phyloP scores from a whole-genome alignment of 2,113 vertebrate species.

The Chaetura pelagica region DNA sequence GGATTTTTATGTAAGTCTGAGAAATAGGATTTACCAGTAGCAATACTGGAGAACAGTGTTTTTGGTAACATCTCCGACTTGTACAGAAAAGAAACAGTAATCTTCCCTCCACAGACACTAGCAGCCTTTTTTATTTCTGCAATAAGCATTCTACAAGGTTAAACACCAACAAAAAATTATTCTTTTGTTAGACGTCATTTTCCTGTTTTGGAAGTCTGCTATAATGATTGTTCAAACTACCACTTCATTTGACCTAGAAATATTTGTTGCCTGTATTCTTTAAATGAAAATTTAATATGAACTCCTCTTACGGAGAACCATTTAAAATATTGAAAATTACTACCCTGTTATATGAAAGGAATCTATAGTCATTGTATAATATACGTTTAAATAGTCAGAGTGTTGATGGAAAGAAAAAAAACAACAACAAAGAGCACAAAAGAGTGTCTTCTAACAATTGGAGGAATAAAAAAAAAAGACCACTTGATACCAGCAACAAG shows the following conservation, averaged over 20 bases:
- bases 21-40: background rate
- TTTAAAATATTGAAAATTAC: background rate
- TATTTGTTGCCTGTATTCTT: background rate
- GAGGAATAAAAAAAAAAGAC: background rate
- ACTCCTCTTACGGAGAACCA: background rate
- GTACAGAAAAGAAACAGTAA: background rate
- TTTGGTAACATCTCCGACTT: background rate
- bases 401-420: background rate
- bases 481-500: background rate
- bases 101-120: background rate
- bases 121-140: background rate
- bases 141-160: background rate
- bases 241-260: background rate
- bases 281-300: background rate
- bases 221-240: background rate
- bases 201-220: background rate
- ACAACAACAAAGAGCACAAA: background rate
- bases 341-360: background rate
- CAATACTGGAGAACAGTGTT: background rate
- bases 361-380: background rate
- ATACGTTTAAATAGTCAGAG: background rate
- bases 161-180: background rate
- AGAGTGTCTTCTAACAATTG: background rate
- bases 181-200: background rate
- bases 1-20: background rate